A percentile compares a stretch with the other conserved stretches of the same genome.
Conservation (phyloP, 23 tunicate species). For the Diplosoma virens region DNA sequence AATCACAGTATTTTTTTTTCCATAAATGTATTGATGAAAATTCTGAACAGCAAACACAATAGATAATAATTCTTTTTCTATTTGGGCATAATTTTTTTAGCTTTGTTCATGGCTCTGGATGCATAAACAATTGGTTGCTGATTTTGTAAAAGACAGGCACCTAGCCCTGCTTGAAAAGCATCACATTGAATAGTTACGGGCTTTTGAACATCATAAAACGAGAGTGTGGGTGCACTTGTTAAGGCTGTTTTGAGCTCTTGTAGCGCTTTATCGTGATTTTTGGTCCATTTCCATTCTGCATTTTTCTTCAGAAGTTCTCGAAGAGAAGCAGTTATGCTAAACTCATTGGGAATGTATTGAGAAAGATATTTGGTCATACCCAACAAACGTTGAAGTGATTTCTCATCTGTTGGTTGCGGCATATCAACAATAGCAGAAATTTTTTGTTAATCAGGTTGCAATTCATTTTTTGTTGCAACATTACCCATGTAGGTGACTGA, state of each 20-base stretch:
- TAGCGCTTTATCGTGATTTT: conserved; percentile 1
- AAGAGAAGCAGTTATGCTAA: conserved; percentile 16
- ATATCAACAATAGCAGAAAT: conserved; percentile 23
- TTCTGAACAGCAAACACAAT: conserved; percentile 25
- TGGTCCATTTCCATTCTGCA: conserved; percentile 16
- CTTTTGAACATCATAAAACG: conserved; percentile 25
- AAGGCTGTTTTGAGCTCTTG: conserved; percentile 2
- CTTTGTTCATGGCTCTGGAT: conserved; percentile 19
- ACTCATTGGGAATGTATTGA: conserved; percentile 37
- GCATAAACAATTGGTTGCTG: conserved; percentile 24
- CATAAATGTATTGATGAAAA: conserved; percentile 28
- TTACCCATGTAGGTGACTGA: conserved; percentile 24
- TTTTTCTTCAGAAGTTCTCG: conserved; percentile 30
- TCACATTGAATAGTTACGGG: conserved; percentile 28
- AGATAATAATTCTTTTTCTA: conserved; percentile 35
- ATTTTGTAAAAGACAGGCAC: conserved; percentile 31
- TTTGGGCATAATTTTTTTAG: conserved; percentile 43
- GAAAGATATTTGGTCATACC: conserved; percentile 36
- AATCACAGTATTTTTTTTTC: background rate
- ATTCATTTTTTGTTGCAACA: conserved; percentile 13
- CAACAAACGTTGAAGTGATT: conserved; percentile 19
- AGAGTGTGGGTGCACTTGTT: background rate
- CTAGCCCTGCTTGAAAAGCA: conserved; percentile 33
- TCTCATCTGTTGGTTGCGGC: conserved; percentile 27
- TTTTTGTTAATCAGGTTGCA: conserved; percentile 36